phyloP scores from a whole-genome alignment of 2,888 invertebrate species.

The Ariolimax columbianus region DNA sequence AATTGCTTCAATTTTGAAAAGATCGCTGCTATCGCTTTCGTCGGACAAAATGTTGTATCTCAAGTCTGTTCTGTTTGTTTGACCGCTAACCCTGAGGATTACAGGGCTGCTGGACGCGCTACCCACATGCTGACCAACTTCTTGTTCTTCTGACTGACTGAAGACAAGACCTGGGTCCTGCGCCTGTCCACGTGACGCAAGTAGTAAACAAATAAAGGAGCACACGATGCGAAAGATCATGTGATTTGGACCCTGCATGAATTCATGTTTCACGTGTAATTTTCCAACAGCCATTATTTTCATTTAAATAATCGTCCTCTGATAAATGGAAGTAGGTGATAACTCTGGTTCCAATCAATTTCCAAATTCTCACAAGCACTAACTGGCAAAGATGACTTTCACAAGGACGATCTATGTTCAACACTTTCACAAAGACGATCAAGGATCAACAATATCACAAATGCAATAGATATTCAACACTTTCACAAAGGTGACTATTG shows the following conservation, averaged over 20 bases:
- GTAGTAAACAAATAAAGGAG: neutral
- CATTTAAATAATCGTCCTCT: neutral
- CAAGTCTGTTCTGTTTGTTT: conserved; percentile 28
- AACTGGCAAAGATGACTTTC: too few species aligned
- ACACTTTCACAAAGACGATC: too few species aligned
- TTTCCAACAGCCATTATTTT: neutral
- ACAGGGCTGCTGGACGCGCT: conserved; percentile 43
- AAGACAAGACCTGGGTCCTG: conserved; percentile 21
- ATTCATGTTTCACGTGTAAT: neutral
- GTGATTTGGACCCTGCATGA: neutral
- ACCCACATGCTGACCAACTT: conserved; percentile 38
- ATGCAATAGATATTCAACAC: too few species aligned
- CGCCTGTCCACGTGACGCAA: neutral
- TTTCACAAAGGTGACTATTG: too few species aligned
- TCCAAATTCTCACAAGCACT: neutral
- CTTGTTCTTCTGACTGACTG: conserved; percentile 25
- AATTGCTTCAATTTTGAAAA: conserved; percentile 42
- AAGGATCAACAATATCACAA: too few species aligned
- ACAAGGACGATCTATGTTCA: too few species aligned
- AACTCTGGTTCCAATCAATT: neutral
- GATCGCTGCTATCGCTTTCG: conserved; percentile 24
- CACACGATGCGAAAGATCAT: neutral
- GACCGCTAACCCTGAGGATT: conserved; percentile 29
- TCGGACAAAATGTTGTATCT: conserved; percentile 46
- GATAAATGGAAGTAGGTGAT: neutral